Evolutionary conservation across 2,888 invertebrate species (phyloP).

Genomic region (Druceiella hillmani): DNA sequence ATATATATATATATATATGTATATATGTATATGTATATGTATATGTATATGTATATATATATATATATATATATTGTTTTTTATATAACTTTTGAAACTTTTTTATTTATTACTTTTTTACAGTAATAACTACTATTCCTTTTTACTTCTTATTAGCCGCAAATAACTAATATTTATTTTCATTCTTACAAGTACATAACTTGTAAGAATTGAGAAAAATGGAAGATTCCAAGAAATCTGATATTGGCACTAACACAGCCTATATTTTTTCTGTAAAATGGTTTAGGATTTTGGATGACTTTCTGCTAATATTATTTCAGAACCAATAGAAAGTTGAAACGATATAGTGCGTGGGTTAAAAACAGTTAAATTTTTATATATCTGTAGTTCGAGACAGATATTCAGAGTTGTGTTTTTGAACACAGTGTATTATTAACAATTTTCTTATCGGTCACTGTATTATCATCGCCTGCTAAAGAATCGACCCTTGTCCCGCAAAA

Average conservation of each 20-base stretch:
- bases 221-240: slow-evolving; percentile 16
- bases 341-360: slow-evolving; percentile 18
- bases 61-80: no score
- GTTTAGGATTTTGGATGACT: slow-evolving; percentile 15
- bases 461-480: slow-evolving; percentile 19
- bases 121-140: slow-evolving; percentile 8
- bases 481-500: no score
- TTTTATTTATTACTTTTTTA: no score
- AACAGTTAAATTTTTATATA: slow-evolving; percentile 10
- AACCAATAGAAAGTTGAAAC: slow-evolving; percentile 15
- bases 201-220: no score
- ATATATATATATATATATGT: no score
- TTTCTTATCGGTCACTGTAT: slow-evolving; percentile 16
- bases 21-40: no score
- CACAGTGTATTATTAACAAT: no score
- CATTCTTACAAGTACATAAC: slow-evolving; percentile 7
- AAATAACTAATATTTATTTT: slow-evolving; percentile 7
- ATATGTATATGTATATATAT: no score
- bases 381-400: no score
- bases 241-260: no score
- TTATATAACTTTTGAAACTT: no score
- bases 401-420: no score
- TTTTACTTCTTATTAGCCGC: slow-evolving; percentile 6
- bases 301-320: slow-evolving; percentile 14
- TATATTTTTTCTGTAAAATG: slow-evolving; percentile 19